phyloP scores from a whole-genome alignment of 2,888 invertebrate genomes.

The Nymphalis c-album region DNA sequence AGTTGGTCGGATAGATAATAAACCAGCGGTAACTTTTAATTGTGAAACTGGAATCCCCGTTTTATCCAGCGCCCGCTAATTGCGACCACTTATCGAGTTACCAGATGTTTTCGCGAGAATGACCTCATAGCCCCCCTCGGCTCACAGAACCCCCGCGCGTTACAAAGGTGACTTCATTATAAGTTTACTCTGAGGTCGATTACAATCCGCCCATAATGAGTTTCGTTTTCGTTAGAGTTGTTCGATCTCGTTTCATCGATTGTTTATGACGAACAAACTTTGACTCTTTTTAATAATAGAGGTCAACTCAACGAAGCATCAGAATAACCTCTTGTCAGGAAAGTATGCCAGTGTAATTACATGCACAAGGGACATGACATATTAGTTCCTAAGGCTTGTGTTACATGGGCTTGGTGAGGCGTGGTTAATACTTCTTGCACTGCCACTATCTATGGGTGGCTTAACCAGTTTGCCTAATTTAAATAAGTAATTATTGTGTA shows the following conservation, averaged over 20 bases:
- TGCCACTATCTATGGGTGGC: too few relatives aligned
- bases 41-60: constrained; percentile 31
- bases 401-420: too few relatives aligned
- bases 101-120: constrained; percentile 31
- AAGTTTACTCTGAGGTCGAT: constrained; percentile 26
- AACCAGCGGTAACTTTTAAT: constrained; percentile 35
- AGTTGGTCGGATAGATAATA: constrained; percentile 32
- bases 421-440: too few relatives aligned
- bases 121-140: constrained; percentile 1
- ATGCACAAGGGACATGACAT: too few relatives aligned
- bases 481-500: too few relatives aligned
- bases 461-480: too few relatives aligned
- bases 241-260: constrained; percentile 9
- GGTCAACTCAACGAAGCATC: too few relatives aligned
- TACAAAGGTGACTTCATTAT: constrained; percentile 26
- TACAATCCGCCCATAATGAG: constrained; percentile 23
- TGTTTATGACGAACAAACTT: neutral
- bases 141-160: neutral
- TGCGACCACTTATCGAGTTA: constrained; percentile 35
- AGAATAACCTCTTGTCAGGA: too few relatives aligned
- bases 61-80: constrained; percentile 31
- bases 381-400: too few relatives aligned
- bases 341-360: too few relatives aligned
- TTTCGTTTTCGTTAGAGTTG: constrained; percentile 17
- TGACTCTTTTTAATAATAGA: too few relatives aligned